Percentiles rank a stretch among this genome's conserved stretches.
phyloP scores from a whole-genome alignment of 1,140 invertebrate genomes.

The Drosophila mayri region DNA sequence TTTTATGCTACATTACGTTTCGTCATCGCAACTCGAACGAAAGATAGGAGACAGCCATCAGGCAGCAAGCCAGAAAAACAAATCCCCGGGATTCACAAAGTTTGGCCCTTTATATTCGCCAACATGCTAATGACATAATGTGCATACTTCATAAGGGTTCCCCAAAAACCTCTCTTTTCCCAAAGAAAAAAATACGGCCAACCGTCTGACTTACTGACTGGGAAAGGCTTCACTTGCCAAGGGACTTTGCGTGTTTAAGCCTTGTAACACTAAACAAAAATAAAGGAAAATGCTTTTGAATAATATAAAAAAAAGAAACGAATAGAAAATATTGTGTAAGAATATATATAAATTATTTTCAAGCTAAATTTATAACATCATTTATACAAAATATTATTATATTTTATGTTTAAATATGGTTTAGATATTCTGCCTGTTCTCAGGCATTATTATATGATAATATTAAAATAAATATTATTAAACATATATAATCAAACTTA shows the following conservation, averaged over 20 bases:
- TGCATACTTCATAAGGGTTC: constrained; percentile 73
- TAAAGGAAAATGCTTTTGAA: constrained; percentile 9
- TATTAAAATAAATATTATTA: too few relatives aligned
- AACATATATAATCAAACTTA: not conserved
- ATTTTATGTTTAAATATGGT: not conserved
- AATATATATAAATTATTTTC: not conserved
- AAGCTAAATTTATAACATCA: not conserved
- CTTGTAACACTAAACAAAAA: constrained; percentile 38
- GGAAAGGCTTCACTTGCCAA: constrained; percentile 42
- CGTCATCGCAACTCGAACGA: constrained; percentile 48
- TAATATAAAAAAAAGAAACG: not conserved
- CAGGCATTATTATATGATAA: not conserved
- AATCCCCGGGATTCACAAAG: constrained; percentile 41
- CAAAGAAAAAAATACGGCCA: constrained; percentile 7
- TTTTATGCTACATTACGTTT: constrained; percentile 67
- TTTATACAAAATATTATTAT: not conserved
- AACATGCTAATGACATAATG: constrained; percentile 84
- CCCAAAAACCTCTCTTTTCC: constrained; percentile 25
- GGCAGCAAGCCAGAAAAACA: not conserved
- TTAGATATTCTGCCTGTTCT: not conserved
- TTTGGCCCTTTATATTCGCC: constrained; percentile 71
- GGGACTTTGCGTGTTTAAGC: constrained; percentile 65
- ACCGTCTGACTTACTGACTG: constrained; percentile 44
- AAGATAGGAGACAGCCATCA: constrained; percentile 30
- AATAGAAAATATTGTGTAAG: constrained; percentile 9